Evolutionary conservation across 2,888 invertebrate genomes (phyloP).

Genomic region (Lagria hirta): DNA sequence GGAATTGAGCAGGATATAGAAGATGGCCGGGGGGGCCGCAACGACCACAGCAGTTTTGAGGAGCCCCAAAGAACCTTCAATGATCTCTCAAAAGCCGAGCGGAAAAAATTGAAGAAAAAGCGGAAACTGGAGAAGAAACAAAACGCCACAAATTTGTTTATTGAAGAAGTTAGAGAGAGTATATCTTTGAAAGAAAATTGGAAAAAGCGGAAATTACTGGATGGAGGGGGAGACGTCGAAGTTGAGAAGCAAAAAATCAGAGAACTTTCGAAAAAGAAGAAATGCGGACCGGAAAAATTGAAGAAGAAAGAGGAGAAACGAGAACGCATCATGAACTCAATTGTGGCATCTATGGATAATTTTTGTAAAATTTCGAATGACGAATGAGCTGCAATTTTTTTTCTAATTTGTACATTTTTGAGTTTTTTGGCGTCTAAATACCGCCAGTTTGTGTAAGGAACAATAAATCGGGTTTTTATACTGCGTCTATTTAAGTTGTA

Average conservation of each 20-base stretch:
- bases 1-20: slow-evolving; percentile 47
- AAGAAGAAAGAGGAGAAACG: slow-evolving; percentile 39
- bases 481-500: too few species aligned
- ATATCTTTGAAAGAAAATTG: slow-evolving; percentile 32
- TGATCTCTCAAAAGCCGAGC: slow-evolving; percentile 47
- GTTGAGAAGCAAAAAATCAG: slow-evolving; percentile 29
- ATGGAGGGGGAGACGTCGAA: slow-evolving; percentile 34
- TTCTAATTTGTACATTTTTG: too few species aligned
- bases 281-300: slow-evolving; percentile 29
- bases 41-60: slow-evolving; percentile 44
- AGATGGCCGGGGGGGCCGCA: slow-evolving; percentile 29
- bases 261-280: slow-evolving; percentile 36
- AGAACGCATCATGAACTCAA: slow-evolving; percentile 39
- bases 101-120: slow-evolving; percentile 46
- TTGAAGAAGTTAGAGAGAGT: slow-evolving; percentile 34
- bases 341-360: slow-evolving; percentile 42
- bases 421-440: too few species aligned
- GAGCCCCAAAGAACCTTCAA: slow-evolving; percentile 41
- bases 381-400: too few species aligned
- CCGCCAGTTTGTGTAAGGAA: too few species aligned
- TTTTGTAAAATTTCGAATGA: slow-evolving; percentile 48
- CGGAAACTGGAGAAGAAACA: slow-evolving; percentile 39
- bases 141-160: slow-evolving; percentile 34
- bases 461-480: too few species aligned
- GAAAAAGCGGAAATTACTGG: slow-evolving; percentile 43